Evolutionary conservation across 1,140 invertebrate species (phyloP), one percentile per base, ranked within the genome.

Genomic region (Microplitis mediator): DNA sequence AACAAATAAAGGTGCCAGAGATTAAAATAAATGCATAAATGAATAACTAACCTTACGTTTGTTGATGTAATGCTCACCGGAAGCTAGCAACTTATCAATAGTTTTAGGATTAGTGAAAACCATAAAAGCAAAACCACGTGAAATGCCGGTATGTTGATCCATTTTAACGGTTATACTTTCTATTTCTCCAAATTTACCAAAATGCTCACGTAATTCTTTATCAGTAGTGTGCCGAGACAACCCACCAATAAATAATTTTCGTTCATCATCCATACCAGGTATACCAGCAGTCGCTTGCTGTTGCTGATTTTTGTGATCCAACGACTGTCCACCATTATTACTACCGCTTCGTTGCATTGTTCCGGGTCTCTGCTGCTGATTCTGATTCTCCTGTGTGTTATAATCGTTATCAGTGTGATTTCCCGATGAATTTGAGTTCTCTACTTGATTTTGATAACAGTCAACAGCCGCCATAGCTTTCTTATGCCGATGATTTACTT

Each of bases 111-210:
- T 86, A 61, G 89, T 88, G 81, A 92, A 93, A 51, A 92, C 90
- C 76, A 93, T 89, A 81, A 93, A 93, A 23, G 91, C 91, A 82
- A 93, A 93, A 8, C 91, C 91, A 79, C 92, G 83, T 3, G 90
- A 90, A 69, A 90, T 81, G 39, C 91, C 90, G 70, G 90, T 92
- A 65, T 89, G 88, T 0, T 90, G 89, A 78, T 92, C 91, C 70
- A 89, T 90, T 80, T 92, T 92, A n/a, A 92, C 89, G 67, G 89
- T 88, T 54, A 91, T 88, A 76, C 90, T 90, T 74, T 90, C 90
- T 60, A 92, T 90, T 61, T 90, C 89, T 31, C 91, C 91, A 74
- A 89, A 92, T 75, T 90, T 89, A 34, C 86, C 83, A 76, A 92
- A 92, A 80, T 92, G 88, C 64, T 91, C 89, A 16, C 87, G 88